Evolutionary conservation across 1,140 invertebrate genomes (phyloP).

Genomic region (Leucophenga varia): DNA sequence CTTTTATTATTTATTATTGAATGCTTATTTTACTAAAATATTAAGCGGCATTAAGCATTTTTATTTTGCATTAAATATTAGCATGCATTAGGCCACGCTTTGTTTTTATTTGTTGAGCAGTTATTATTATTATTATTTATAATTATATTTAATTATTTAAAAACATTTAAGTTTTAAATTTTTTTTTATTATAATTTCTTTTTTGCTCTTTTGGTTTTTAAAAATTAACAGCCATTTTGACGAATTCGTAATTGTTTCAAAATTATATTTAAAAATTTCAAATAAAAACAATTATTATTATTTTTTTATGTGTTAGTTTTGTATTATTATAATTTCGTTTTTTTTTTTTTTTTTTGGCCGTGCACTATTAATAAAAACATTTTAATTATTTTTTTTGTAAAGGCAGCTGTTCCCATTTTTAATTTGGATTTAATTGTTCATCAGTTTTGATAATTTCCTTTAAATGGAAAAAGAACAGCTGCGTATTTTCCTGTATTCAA

Average conservation of each 20-base stretch:
- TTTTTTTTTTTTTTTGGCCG: too few species aligned
- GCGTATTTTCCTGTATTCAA: too few species aligned
- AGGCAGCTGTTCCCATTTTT: too few species aligned
- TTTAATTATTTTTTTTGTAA: too few species aligned
- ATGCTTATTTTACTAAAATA: too few species aligned
- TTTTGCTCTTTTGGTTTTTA: slow-evolving; percentile 27
- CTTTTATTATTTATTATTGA: slow-evolving; percentile 17
- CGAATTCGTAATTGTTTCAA: slow-evolving; percentile 49
- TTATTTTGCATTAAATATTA: slow-evolving; percentile 15
- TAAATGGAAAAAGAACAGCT: too few species aligned
- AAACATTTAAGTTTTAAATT: too few species aligned
- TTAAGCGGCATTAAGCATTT: not conserved
- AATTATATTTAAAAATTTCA: slow-evolving; percentile 34
- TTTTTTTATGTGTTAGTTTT: too few species aligned
- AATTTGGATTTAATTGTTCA: too few species aligned
- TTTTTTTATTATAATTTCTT: slow-evolving; percentile 21
- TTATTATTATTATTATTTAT: slow-evolving; percentile 16
- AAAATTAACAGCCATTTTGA: slow-evolving; percentile 57
- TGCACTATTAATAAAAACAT: too few species aligned
- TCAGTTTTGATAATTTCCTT: too few species aligned
- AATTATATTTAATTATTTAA: slow-evolving; percentile 10
- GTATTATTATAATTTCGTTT: too few species aligned
- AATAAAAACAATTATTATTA: slow-evolving; percentile 39
- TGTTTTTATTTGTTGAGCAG: slow-evolving; percentile 44
- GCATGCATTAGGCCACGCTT: slow-evolving; percentile 38